A percentile compares a stretch with the other conserved stretches of the same genome.
Conservation (phyloP, 2,113 vertebrate species). For the Catagonus wagneri region DNA sequence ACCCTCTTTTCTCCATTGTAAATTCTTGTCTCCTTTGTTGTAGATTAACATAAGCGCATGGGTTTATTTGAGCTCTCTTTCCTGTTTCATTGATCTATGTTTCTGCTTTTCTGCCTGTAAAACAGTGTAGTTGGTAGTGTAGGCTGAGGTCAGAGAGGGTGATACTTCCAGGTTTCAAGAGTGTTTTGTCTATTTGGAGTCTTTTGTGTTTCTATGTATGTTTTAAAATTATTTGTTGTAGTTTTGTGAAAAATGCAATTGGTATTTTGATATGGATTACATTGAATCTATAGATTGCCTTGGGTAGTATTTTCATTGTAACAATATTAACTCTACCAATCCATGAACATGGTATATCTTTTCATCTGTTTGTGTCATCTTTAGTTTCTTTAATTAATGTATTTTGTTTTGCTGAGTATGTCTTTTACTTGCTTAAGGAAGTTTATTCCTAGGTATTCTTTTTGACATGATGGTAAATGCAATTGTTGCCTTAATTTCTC, state of each 20-base stretch:
- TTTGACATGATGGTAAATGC: not conserved
- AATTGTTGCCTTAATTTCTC: not conserved
- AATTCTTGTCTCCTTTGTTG: not conserved
- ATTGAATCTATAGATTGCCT: not conserved
- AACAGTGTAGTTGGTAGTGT: not conserved
- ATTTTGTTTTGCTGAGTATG: not conserved
- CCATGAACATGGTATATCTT: not conserved
- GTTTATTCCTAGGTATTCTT: not conserved
- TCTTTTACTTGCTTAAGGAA: not conserved
- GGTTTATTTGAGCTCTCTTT: not conserved
- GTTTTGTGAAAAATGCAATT: not conserved
- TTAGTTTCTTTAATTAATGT: not conserved
- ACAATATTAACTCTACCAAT: not conserved
- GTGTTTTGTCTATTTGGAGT: not conserved
- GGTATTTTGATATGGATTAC: not conserved
- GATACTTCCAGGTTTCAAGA: not conserved
- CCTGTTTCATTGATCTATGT: not conserved
- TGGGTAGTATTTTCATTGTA: not conserved
- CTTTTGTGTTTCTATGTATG: not conserved
- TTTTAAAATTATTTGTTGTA: not conserved
- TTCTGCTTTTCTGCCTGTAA: not conserved
- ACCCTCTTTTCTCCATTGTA: not conserved
- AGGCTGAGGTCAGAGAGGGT: not conserved
- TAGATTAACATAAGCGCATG: not conserved
- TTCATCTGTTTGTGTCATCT: not conserved